These are phyloP conservation scores for Pristionchus mayeri DNA, from an alignment of 2,888 invertebrate genomes.

Conservation along the genomic window DNA sequence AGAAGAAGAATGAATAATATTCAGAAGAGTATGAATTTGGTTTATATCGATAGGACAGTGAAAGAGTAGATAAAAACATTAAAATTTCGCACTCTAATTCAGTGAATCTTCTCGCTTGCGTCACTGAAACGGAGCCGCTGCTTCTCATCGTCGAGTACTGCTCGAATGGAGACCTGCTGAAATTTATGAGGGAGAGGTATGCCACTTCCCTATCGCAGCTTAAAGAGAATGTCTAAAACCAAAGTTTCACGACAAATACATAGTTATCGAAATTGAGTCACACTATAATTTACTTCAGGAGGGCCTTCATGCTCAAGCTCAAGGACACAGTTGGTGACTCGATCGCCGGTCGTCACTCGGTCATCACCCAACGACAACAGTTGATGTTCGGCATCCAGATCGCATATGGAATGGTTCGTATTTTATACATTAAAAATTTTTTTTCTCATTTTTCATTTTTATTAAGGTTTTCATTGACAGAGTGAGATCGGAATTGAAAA, in stretches of 20 bases:
- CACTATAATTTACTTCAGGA: neutral
- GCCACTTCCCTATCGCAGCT: slow-evolving; percentile 76
- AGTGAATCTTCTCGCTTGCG: slow-evolving; percentile 94
- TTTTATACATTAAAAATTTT: neutral
- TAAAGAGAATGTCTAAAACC: slow-evolving; percentile 52
- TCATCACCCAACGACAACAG: slow-evolving; percentile 70
- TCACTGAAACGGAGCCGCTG: slow-evolving; percentile 76
- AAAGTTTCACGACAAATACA: too few relatives aligned
- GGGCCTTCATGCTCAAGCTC: slow-evolving; percentile 4
- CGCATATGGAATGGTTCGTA: slow-evolving; percentile 16
- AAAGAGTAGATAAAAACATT: too few relatives aligned
- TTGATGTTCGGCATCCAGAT: slow-evolving; percentile 74
- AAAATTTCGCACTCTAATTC: neutral
- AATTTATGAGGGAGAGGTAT: slow-evolving; percentile 91
- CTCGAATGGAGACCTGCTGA: slow-evolving; percentile 88
- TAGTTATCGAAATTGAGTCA: too few relatives aligned
- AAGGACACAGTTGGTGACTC: neutral
- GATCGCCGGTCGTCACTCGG: neutral
- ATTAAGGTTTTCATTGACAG: too few relatives aligned
- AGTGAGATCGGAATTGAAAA: too few relatives aligned
- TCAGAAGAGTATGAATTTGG: neutral
- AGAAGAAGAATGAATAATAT: too few relatives aligned
- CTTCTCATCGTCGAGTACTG: slow-evolving; percentile 80
- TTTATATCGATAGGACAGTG: neutral
- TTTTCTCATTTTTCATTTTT: too few relatives aligned